phyloP scores from a whole-genome alignment of 1,140 invertebrate species.

The Drosophila nebulosa region DNA sequence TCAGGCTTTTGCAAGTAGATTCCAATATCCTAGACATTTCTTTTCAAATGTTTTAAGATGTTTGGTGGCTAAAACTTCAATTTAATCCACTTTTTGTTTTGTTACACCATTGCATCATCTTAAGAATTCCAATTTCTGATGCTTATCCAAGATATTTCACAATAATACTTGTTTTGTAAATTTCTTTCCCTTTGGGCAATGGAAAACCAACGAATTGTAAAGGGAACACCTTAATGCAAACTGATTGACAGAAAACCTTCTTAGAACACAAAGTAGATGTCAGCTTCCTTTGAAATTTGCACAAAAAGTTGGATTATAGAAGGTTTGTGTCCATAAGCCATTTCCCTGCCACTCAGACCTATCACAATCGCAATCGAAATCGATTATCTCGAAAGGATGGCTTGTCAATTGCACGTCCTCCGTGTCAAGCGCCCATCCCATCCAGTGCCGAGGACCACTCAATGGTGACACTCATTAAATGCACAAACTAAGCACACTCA shows the following conservation, averaged over 20 bases:
- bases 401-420: slow-evolving; percentile 1
- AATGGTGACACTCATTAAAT: slow-evolving; percentile 19
- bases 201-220: too few species aligned
- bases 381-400: not conserved
- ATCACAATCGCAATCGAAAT: slow-evolving; percentile 2
- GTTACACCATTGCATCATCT: too few species aligned
- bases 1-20: too few species aligned
- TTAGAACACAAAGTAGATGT: not conserved
- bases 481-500: not conserved
- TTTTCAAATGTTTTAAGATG: too few species aligned
- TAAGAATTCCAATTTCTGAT: too few species aligned
- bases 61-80: too few species aligned
- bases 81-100: too few species aligned
- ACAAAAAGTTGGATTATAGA: not conserved
- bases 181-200: too few species aligned
- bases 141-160: too few species aligned
- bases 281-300: not conserved
- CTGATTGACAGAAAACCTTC: not conserved
- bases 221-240: too few species aligned
- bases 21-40: too few species aligned
- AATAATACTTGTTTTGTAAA: too few species aligned
- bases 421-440: not conserved
- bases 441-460: not conserved
- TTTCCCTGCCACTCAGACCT: not conserved
- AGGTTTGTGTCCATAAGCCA: not conserved